A percentile compares a stretch with the other conserved stretches of the same genome.
phyloP scores from a whole-genome alignment of 2,113 vertebrate species.

The Scartelaos histophorus region DNA sequence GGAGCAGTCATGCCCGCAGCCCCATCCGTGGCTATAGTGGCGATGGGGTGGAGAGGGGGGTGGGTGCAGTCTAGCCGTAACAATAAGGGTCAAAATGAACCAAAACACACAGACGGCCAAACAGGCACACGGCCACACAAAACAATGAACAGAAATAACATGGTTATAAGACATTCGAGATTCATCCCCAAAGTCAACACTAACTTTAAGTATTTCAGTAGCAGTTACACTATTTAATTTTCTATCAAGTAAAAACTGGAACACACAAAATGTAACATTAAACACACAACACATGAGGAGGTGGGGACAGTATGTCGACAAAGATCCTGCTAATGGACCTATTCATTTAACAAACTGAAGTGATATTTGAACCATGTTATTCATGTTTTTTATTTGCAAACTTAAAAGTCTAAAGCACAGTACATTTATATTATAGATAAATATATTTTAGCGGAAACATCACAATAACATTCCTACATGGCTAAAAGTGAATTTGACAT shows the following conservation, averaged over 20 bases:
- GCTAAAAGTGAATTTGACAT: no score
- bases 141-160: constrained; percentile 76
- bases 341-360: neutral
- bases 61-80: constrained; percentile 92
- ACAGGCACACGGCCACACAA: constrained; percentile 24
- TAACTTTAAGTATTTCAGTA: constrained; percentile 3
- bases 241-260: neutral
- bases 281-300: constrained; percentile 67
- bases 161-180: constrained; percentile 71
- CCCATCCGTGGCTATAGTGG: constrained; percentile 93
- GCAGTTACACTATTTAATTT: neutral
- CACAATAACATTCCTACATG: no score
- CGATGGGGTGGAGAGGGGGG: constrained; percentile 92
- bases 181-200: constrained; percentile 41
- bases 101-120: constrained; percentile 39
- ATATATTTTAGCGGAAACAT: no score
- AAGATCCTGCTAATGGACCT: neutral
- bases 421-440: no score
- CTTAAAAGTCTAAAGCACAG: constrained; percentile 13
- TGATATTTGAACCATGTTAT: constrained; percentile 59
- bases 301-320: constrained; percentile 42
- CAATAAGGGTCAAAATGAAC: constrained; percentile 78
- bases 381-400: constrained; percentile 46
- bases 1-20: constrained; percentile 91
- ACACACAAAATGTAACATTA: constrained; percentile 57